Evolutionary conservation across 2,113 vertebrate genomes (phyloP).

Genomic region (Madoqua kirkii): DNA sequence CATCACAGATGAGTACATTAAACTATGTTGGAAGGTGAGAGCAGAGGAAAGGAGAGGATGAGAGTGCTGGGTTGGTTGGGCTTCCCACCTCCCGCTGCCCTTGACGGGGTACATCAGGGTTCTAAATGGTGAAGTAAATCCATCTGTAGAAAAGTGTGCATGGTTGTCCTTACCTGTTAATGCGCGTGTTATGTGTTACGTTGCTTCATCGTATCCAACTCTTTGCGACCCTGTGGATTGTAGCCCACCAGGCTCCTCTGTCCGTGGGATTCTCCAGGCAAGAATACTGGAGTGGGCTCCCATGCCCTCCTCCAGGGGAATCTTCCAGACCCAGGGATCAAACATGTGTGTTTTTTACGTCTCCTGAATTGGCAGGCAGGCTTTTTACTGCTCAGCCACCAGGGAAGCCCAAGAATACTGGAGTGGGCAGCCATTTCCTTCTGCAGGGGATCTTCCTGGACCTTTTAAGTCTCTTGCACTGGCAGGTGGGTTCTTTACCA

Average conservation of each 20-base stretch:
- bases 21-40: not conserved
- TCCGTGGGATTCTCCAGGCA: not conserved
- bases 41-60: not conserved
- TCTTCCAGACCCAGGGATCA: not conserved
- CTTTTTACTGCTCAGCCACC: not conserved
- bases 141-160: rapidly evolving
- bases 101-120: too few relatives aligned
- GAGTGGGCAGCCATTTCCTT: too few relatives aligned
- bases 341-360: not conserved
- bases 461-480: too few relatives aligned
- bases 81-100: not conserved
- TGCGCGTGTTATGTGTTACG: not conserved
- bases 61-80: not conserved
- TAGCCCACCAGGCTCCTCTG: not conserved
- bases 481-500: not conserved
- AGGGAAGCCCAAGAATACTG: not conserved
- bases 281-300: not conserved
- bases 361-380: not conserved
- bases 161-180: not conserved
- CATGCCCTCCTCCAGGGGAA: not conserved
- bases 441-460: too few relatives aligned
- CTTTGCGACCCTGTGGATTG: not conserved
- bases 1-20: not conserved
- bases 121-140: not conserved
- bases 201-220: not conserved